Evolutionary conservation across 2,113 vertebrate genomes (phyloP).

Genomic region (Caranx melampygus): DNA sequence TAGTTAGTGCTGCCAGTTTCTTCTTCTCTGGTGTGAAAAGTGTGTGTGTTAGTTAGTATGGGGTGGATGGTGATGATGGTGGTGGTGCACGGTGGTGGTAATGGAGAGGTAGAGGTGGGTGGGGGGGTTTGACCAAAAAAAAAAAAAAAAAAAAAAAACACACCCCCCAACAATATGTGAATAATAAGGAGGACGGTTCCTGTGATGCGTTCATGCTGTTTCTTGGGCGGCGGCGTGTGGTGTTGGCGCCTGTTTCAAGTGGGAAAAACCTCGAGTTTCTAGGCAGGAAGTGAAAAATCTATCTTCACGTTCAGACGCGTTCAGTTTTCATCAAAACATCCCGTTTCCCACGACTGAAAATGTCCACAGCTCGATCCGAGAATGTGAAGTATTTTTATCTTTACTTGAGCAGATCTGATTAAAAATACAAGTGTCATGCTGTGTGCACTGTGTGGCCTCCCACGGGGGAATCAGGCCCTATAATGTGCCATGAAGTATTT

Average conservation of each 20-base stretch:
- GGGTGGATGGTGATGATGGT: no score
- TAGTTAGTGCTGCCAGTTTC: conserved; percentile 37
- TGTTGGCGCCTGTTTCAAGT: conserved; percentile 17
- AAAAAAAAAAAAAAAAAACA: conserved; percentile 18
- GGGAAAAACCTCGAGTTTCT: not conserved
- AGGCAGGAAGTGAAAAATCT: not conserved
- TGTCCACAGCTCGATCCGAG: not conserved
- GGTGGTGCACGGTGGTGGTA: no score
- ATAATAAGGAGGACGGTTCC: conserved; percentile 29
- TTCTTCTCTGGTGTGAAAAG: conserved; percentile 25
- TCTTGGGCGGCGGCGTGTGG: conserved; percentile 6
- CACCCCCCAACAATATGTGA: conserved; percentile 22
- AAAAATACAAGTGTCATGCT: not conserved
- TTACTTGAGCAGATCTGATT: not conserved
- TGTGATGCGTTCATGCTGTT: not conserved
- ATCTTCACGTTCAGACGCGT: conserved; percentile 10
- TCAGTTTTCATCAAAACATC: no score
- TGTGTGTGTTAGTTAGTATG: conserved; percentile 9
- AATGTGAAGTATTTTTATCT: not conserved
- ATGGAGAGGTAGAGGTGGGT: not conserved
- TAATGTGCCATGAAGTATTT: not conserved
- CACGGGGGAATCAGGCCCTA: not conserved
- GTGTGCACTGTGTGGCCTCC: not conserved
- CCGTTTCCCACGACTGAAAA: not conserved
- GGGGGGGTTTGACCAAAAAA: conserved; percentile 6